phyloP scores from a whole-genome alignment of 2,888 invertebrate species.

The Drosophila diplacantha region DNA sequence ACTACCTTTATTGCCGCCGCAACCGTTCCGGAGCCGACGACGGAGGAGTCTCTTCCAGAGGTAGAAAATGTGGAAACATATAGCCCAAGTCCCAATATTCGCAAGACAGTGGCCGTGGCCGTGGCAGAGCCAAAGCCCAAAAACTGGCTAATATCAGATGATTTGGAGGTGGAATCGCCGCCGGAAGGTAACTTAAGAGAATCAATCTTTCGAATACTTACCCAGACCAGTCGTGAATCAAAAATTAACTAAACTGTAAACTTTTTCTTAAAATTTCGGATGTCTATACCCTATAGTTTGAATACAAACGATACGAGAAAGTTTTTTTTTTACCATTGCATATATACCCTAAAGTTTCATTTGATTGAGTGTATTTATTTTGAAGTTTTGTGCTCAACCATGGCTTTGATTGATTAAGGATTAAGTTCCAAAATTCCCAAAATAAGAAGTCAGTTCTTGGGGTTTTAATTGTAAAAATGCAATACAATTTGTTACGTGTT shows the following conservation, averaged over 20 bases:
- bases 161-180: constrained; percentile 23
- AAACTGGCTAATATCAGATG: constrained; percentile 31
- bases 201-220: neutral
- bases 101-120: constrained; percentile 10
- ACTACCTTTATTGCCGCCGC: constrained; percentile 57
- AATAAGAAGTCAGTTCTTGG: constrained; percentile 22
- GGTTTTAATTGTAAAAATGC: constrained; percentile 31
- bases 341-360: too few relatives aligned
- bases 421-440: neutral
- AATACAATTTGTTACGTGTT: constrained; percentile 38
- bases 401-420: neutral
- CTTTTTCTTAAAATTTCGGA: neutral
- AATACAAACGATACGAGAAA: neutral
- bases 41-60: constrained; percentile 50
- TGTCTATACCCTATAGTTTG: neutral
- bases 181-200: constrained; percentile 19
- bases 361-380: too few relatives aligned
- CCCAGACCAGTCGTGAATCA: neutral
- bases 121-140: constrained; percentile 21
- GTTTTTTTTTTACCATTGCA: neutral
- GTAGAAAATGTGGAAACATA: constrained; percentile 26
- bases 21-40: constrained; percentile 64
- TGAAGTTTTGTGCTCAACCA: neutral
- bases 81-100: constrained; percentile 10
- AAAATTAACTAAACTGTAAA: neutral